Evolutionary conservation across 2,797 vertebrate genomes (phyloP), one percentile per base, ranked within the genome.

Genomic region (Paguma larvata): DNA sequence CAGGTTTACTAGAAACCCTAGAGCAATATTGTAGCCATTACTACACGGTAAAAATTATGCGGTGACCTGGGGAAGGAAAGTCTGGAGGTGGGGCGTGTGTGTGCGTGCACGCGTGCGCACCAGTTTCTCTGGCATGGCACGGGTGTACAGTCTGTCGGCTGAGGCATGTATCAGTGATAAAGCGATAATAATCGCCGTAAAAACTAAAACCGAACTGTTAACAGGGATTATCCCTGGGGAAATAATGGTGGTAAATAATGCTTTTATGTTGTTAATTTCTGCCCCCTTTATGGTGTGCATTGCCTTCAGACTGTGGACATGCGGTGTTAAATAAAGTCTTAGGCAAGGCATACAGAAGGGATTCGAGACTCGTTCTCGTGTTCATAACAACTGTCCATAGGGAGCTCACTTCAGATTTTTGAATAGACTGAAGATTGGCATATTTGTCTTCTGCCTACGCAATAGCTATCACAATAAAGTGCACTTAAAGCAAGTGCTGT

Each of bases 301-400:
- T 97, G 67, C 62, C 75, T 94, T 94, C 87, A 86, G 83, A 25
- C 32, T 44, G 48, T 51, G 44, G 65, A 2, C 19, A 11, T 73
- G 13, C 2, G 15, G 9, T 73, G 23, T 44, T 95, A 78, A 72
- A 77, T 65, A 84, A 85, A 88, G 34, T 77, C 87, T 88, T 87
- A 38, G 19, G 21, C 30, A 67, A 53, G 34, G 27, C 7, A 0
- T 25, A 11, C 32, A 59, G n/a, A 72, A 87, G 32, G 56, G 34
- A 62, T 53, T 59, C 83, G 34, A 56, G 53, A 25, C 46, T 95
- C 73, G 14, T 79, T 89, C 25, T 83, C 6, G 56, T 92, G 14
- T 86, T 95, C 86, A 14, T 67, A 87, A 53, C 56, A 73, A 2
- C 15, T 70, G 14, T 70, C 44, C 27, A 18, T 27, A 44, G 11